These are phyloP conservation scores for Cephus pygmeus DNA, from an alignment of 2,888 invertebrate species.

Conservation along the genomic window DNA sequence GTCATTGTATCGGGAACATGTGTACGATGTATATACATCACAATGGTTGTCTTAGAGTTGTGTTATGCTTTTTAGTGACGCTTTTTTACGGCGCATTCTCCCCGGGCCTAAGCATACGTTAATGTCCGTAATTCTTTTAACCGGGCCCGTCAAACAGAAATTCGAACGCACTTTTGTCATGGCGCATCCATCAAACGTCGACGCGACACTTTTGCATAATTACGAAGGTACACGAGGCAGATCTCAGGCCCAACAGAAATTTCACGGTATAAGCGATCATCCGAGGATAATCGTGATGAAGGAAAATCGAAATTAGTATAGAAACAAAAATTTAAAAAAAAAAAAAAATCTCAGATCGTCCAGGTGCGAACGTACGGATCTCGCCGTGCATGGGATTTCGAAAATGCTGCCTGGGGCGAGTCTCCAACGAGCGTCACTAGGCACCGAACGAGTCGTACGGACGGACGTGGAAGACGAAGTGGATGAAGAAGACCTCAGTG, in stretches of 20 bases:
- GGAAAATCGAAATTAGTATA: neutral
- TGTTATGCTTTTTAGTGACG: constrained; percentile 50
- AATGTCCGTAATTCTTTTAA: constrained; percentile 37
- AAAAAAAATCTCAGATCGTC: neutral
- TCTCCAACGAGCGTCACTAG: neutral
- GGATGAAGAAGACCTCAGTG: constrained; percentile 21
- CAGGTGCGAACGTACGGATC: neutral
- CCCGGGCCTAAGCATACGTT: neutral
- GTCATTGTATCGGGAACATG: constrained; percentile 56
- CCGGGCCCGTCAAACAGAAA: constrained; percentile 30
- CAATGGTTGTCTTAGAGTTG: constrained; percentile 48
- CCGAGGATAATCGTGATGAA: neutral
- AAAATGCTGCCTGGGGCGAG: neutral
- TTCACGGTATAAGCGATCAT: neutral
- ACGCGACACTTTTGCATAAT: constrained; percentile 17
- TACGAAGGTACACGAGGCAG: neutral
- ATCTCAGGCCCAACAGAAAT: neutral
- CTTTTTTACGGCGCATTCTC: constrained; percentile 21
- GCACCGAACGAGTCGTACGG: constrained; percentile 13
- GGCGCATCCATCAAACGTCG: constrained; percentile 48
- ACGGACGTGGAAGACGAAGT: constrained; percentile 18
- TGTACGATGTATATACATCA: constrained; percentile 51
- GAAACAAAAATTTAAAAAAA: neutral
- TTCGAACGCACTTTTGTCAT: constrained; percentile 38
- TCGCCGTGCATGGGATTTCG: neutral